These are phyloP conservation scores for Synodontis membranacea DNA, from an alignment of 2,113 vertebrate species.

Conservation along the genomic window DNA sequence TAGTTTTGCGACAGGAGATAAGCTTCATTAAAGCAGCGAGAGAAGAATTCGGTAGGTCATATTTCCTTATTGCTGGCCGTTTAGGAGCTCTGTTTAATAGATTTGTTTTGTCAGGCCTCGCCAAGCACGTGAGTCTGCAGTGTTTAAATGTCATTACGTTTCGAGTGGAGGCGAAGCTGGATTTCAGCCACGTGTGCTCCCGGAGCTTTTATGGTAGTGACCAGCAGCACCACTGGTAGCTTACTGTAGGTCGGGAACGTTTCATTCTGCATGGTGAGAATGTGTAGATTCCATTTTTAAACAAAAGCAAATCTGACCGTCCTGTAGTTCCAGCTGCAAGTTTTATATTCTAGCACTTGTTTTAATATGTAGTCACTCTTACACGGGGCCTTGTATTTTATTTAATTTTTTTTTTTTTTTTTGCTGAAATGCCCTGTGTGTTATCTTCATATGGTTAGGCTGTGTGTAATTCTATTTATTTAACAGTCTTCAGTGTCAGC, in stretches of 20 bases:
- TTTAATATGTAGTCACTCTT: neutral
- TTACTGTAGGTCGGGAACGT: neutral
- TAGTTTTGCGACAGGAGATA: slow-evolving; percentile 55
- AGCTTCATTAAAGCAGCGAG: slow-evolving; percentile 52
- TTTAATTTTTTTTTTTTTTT: neutral
- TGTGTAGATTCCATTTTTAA: neutral
- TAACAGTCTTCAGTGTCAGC: neutral
- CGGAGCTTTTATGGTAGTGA: slow-evolving; percentile 12
- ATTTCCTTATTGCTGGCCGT: slow-evolving; percentile 40
- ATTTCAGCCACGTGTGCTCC: slow-evolving; percentile 22
- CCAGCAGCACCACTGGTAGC: slow-evolving; percentile 1
- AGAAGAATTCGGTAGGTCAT: slow-evolving; percentile 47
- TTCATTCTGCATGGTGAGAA: neutral
- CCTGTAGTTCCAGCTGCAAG: neutral
- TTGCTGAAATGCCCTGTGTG: neutral
- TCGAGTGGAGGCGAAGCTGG: slow-evolving; percentile 19
- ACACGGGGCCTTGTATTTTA: neutral
- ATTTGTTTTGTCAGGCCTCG: slow-evolving; percentile 43
- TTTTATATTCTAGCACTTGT: neutral
- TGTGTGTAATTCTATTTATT: neutral
- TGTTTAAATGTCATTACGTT: slow-evolving; percentile 51
- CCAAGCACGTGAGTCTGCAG: slow-evolving; percentile 32
- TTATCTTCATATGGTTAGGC: neutral
- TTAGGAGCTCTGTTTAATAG: slow-evolving; percentile 41
- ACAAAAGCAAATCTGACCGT: neutral